Evolutionary conservation across 2,113 vertebrate genomes (phyloP), one percentile per base, ranked within the genome.

Genomic region (Craseonycteris thonglongyai): DNA sequence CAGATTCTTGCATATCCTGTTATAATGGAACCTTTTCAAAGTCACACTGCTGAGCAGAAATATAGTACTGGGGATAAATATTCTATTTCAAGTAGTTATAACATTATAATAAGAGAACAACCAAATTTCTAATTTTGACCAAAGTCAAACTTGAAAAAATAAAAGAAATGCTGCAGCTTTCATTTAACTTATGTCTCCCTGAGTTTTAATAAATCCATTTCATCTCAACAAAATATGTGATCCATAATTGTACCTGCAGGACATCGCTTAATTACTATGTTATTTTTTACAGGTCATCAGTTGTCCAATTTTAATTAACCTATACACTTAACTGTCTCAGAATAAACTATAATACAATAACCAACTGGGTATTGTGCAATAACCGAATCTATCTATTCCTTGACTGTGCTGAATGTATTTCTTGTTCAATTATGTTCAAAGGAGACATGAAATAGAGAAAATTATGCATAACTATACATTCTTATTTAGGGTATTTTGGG

Each of bases 211-310:
- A 90, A 59, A 58, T 91, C 72, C 71, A 56, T 87, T 92, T 38
- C 28, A 94, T 63, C 13, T 49, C 88, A 91, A 86, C 92, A 85
- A 65, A 93, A 24, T 83, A 59, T 14, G 16, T 61, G 86, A 97
- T 79, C 19, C 1, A 61, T 68, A 93, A 88, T n/a, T 45, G 4
- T 2, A 81, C 68, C 71, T 84, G 47, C 12, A 65, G 40, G 66
- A 35, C 2, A 26, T 45, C 49, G 65, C 72, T 92, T 49, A 42
- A 45, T 63, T 93, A 91, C 35, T 59, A 79, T 45, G 35, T 86
- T 66, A 94, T 85, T 91, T 91, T 94, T 95, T 69, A 88, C 33
- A 78, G 69, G 35, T 93, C 49, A 75, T 89, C 80, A 72, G 35
- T 63, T 26, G 59, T 40, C 26, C 28, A 13, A 92, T 68, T 91